These are phyloP conservation scores for Hypselothyrea guttata DNA, from an alignment of 2,888 invertebrate genomes.

Conservation along the genomic window DNA sequence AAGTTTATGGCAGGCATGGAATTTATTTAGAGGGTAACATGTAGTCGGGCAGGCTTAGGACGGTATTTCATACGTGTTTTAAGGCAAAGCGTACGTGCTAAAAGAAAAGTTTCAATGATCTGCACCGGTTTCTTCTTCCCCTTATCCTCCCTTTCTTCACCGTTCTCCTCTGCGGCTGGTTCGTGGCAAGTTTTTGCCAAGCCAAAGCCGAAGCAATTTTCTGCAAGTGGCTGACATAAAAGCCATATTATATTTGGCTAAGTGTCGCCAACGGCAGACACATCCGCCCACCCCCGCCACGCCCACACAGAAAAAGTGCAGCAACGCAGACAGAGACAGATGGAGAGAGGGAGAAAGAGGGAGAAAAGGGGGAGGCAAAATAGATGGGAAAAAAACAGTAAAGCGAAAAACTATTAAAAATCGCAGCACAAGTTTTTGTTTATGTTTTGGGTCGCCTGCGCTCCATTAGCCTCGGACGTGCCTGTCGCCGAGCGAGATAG, in stretches of 20 bases:
- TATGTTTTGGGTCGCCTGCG: slow-evolving; percentile 68
- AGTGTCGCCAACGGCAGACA: slow-evolving; percentile 69
- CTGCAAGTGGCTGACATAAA: slow-evolving; percentile 74
- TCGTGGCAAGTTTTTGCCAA: not conserved
- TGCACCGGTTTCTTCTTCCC: not conserved
- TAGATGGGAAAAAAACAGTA: not conserved
- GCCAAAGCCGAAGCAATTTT: slow-evolving; percentile 63
- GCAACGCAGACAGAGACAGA: not conserved
- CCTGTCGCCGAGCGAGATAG: slow-evolving; percentile 24
- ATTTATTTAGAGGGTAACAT: not conserved
- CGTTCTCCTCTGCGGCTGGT: not conserved
- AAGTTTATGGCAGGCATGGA: not conserved
- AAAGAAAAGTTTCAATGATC: slow-evolving; percentile 21
- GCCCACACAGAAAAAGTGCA: slow-evolving; percentile 21
- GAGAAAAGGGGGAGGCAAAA: slow-evolving; percentile 12
- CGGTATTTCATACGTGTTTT: no score
- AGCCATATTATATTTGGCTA: slow-evolving; percentile 76
- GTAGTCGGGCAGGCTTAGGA: not conserved
- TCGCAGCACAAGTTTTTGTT: slow-evolving; percentile 72
- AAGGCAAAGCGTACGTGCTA: slow-evolving; percentile 26
- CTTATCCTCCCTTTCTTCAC: not conserved
- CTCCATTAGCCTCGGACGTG: slow-evolving; percentile 71
- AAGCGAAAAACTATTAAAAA: slow-evolving; percentile 67
- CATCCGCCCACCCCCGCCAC: slow-evolving; percentile 14
- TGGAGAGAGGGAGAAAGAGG: slow-evolving; percentile 2